phyloP scores from a whole-genome alignment of 2,113 vertebrate genomes.

The Camarhynchus parvulus region DNA sequence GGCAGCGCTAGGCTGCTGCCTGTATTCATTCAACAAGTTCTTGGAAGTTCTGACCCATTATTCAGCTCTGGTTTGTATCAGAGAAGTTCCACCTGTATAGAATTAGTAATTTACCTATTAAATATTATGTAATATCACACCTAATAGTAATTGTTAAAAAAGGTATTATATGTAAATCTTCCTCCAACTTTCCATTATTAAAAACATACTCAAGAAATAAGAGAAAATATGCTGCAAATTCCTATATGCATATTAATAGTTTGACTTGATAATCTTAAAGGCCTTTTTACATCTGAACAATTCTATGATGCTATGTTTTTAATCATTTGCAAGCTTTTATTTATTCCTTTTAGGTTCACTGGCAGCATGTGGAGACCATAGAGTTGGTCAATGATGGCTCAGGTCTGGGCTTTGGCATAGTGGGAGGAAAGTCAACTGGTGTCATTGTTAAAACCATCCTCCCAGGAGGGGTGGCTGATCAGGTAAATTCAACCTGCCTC shows the following conservation, averaged over 20 bases:
- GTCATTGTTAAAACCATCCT: conserved; percentile 96
- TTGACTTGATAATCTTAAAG: neutral
- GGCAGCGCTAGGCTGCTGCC: neutral
- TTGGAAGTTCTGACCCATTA: neutral
- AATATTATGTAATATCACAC: neutral
- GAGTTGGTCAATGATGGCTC: conserved; percentile 94
- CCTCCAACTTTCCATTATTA: neutral
- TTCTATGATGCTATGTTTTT: neutral
- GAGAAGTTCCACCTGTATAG: neutral
- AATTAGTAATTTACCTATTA: neutral
- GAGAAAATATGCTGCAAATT: neutral
- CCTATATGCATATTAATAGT: fast-evolving
- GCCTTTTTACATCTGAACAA: neutral
- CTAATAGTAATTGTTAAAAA: neutral
- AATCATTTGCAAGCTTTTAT: neutral
- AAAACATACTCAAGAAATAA: neutral
- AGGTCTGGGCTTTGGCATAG: conserved; percentile 93
- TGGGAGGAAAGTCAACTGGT: conserved; percentile 92
- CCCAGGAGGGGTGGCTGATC: conserved; percentile 91
- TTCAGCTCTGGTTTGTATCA: neutral
- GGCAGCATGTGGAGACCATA: conserved; percentile 92
- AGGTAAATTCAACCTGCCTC: conserved; percentile 73
- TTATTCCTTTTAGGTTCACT: conserved; percentile 80
- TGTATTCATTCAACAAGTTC: neutral
- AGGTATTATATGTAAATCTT: neutral